Evolutionary conservation across 2,797 vertebrate species (phyloP).

Genomic region (Clarias laeviceps): DNA sequence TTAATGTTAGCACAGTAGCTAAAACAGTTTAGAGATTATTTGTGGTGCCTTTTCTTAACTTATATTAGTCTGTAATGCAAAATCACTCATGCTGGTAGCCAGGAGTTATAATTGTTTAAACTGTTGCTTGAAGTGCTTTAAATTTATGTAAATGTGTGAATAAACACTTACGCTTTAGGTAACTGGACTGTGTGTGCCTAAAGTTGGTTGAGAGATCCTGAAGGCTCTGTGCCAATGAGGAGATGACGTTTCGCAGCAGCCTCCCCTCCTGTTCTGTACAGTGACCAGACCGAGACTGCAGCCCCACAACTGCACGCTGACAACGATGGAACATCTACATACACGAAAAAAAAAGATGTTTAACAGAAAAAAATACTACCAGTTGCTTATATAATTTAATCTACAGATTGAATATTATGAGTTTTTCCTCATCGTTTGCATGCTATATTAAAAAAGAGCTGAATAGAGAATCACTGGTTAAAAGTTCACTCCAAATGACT

Average conservation of each 20-base stretch:
- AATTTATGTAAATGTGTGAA: too few species aligned
- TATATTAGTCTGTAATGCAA: neutral
- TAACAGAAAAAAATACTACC: neutral
- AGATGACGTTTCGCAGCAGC: slow-evolving; percentile 90
- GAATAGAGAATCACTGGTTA: neutral
- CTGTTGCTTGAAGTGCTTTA: neutral
- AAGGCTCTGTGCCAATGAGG: slow-evolving; percentile 90
- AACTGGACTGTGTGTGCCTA: slow-evolving; percentile 92
- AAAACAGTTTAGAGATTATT: neutral
- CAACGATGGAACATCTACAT: slow-evolving; percentile 96
- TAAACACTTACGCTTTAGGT: slow-evolving; percentile 89
- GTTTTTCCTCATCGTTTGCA: neutral
- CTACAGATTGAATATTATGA: neutral
- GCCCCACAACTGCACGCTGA: slow-evolving; percentile 87
- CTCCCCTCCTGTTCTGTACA: slow-evolving; percentile 93
- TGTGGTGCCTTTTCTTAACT: neutral
- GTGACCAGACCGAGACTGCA: slow-evolving; percentile 85
- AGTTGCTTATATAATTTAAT: neutral
- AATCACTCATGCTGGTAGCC: neutral
- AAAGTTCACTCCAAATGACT: neutral
- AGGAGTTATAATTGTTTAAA: neutral
- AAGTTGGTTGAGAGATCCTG: slow-evolving; percentile 94
- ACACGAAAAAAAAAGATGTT: slow-evolving; percentile 13
- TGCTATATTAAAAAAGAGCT: neutral
- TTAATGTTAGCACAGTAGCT: neutral